Conservation (phyloP, 2,888 invertebrate genomes). For the Melanophora roralis region DNA sequence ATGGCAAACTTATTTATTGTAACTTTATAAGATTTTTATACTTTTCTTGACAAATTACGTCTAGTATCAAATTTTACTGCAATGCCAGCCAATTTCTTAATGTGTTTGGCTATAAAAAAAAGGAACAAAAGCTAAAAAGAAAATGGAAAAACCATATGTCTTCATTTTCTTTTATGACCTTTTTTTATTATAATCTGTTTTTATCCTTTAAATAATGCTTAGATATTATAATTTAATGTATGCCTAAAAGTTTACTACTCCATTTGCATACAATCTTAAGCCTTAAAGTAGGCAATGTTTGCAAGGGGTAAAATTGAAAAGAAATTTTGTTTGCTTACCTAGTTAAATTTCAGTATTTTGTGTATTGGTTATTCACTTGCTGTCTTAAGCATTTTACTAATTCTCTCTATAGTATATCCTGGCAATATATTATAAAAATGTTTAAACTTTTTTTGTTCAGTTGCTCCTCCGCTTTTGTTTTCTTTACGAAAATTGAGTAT, state of each 20-base stretch:
- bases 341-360: slow-evolving; percentile 3
- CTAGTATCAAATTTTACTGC: slow-evolving; percentile 28
- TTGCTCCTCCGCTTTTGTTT: neutral
- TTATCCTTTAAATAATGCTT: slow-evolving; percentile 3
- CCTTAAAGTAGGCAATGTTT: slow-evolving; percentile 14
- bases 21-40: neutral
- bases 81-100: slow-evolving; percentile 26
- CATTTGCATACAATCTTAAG: neutral
- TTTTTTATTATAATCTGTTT: neutral
- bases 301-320: neutral
- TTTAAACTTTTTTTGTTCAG: neutral
- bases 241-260: slow-evolving; percentile 7
- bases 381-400: neutral
- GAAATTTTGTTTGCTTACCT: slow-evolving; percentile 7
- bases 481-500: neutral
- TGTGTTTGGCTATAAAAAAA: neutral
- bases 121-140: neutral
- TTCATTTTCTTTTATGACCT: neutral
- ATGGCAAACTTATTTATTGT: slow-evolving; percentile 15
- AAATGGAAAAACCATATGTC: slow-evolving; percentile 4
- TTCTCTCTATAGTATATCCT: neutral
- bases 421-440: neutral
- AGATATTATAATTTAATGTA: slow-evolving; percentile 23
- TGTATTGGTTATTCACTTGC: neutral
- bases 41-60: slow-evolving; percentile 12